Evolutionary conservation across 2,888 invertebrate genomes (phyloP).

Genomic region (Hypercompe scribonia): DNA sequence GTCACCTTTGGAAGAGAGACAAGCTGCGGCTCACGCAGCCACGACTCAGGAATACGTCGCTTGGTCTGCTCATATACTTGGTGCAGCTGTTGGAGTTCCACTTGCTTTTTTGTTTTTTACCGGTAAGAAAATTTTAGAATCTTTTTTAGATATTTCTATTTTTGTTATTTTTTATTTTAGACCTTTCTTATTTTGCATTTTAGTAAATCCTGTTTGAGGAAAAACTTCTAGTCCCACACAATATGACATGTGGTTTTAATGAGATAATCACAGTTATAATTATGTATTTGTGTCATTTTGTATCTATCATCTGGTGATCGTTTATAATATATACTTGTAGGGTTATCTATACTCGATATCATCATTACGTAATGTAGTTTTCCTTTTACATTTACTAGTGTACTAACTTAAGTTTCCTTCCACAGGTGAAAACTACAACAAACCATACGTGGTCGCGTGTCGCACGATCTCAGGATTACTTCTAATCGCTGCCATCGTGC

Average conservation of each 20-base stretch:
- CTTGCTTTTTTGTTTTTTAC: constrained; percentile 87
- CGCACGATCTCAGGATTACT: constrained; percentile 63
- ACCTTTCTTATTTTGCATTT: neutral
- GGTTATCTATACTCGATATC: neutral
- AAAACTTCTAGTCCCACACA: no score
- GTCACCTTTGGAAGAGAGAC: constrained; percentile 29
- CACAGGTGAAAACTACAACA: constrained; percentile 72
- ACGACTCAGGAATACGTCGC: constrained; percentile 80
- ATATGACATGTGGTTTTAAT: neutral
- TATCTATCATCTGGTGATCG: neutral
- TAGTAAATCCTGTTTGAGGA: no score
- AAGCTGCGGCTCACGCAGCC: constrained; percentile 44
- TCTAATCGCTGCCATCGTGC: constrained; percentile 55
- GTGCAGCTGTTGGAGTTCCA: constrained; percentile 89
- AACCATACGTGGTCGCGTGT: constrained; percentile 54
- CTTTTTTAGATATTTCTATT: neutral
- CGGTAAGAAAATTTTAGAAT: constrained; percentile 57
- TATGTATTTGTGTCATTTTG: neutral
- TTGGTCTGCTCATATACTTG: constrained; percentile 90
- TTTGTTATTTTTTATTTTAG: neutral
- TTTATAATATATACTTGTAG: neutral
- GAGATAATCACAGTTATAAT: neutral
- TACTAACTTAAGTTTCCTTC: constrained; percentile 33
- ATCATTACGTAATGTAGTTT: neutral
- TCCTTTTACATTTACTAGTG: neutral